Evolutionary conservation across 2,113 vertebrate species (phyloP), one percentile per base, ranked within the genome.

Genomic region (Cricetomys ansorgei): DNA sequence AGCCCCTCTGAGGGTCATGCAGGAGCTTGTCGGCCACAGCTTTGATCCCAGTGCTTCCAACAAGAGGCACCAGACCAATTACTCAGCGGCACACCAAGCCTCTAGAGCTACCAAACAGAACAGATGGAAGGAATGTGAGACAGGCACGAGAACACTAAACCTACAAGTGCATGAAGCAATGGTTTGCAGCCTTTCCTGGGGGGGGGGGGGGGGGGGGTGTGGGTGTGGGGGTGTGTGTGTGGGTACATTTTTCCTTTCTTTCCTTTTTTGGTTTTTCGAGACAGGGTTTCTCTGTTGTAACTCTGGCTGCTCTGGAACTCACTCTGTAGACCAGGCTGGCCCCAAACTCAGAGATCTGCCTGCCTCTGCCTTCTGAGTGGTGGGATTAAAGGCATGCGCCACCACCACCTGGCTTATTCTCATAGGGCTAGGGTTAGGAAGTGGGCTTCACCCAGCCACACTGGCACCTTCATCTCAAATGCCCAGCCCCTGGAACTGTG

Each of bases 11-110:
- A 23, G 45, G 31, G 12, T 1, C 48, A 4, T 0, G 23, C 7
- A 4, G 0, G 1, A 25, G 10, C 65, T 2, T 0, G 10, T 45
- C 62, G 10, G 0, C 3, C 4, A 70, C 11, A 93, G 69, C 88
- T 89, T 1, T 48, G 29, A 43, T 53, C 50, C 48, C 17, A 21
- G 0, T 7, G 43, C 55, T 50, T 34, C 25, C 65, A 19, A 4
- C 19, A 5, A 69, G 29, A 17, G 43, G 64, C 76, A n/a, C 6
- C 12, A 25, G n/a, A 55, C n/a, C 67, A 21, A 31, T 43, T 1
- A n/a, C 3, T 5, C 1, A 8, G 29, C 0, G 65, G 76, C 11
- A 40, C n/a, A 37, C 67, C 5, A 17, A 75, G 37, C n/a, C 34
- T 34, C 48, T 40, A 5, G 1, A 83, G 43, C 43, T 40, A 50